Percentiles rank a stretch among this genome's conserved stretches.
Conservation (phyloP, 2,113 vertebrate species). For the Boulengeromyrus knoepffleri region DNA sequence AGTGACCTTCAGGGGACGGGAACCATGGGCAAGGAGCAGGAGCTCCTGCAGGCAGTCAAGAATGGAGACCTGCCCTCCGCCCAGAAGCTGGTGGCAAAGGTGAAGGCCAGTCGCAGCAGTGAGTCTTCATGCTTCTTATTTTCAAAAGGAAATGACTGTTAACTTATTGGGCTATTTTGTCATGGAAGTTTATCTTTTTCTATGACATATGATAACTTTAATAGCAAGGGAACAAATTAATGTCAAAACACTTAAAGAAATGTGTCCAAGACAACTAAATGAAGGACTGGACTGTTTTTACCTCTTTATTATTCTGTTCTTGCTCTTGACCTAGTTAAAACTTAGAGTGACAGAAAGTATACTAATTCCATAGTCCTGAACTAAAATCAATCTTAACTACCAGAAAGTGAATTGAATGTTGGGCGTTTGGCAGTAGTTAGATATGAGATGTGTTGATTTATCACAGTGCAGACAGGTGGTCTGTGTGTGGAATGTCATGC, state of each 20-base stretch:
- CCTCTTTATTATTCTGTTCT: background rate
- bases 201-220: background rate
- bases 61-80: constrained; percentile 56
- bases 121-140: constrained; percentile 37
- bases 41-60: constrained; percentile 66
- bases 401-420: background rate
- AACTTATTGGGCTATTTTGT: background rate
- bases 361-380: background rate
- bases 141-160: background rate
- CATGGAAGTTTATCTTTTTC: background rate
- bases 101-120: constrained; percentile 58
- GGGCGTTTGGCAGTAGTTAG: background rate
- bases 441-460: background rate
- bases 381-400: background rate
- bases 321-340: background rate
- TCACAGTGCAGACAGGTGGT: background rate
- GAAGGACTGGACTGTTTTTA: background rate
- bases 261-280: background rate
- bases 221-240: background rate
- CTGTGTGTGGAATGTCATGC: background rate
- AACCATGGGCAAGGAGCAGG: constrained; percentile 66
- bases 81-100: constrained; percentile 59
- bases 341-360: background rate
- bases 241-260: background rate
- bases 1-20: constrained; percentile 11